Conservation (phyloP, 2,888 invertebrate species). For the Blastobasis adustella region DNA sequence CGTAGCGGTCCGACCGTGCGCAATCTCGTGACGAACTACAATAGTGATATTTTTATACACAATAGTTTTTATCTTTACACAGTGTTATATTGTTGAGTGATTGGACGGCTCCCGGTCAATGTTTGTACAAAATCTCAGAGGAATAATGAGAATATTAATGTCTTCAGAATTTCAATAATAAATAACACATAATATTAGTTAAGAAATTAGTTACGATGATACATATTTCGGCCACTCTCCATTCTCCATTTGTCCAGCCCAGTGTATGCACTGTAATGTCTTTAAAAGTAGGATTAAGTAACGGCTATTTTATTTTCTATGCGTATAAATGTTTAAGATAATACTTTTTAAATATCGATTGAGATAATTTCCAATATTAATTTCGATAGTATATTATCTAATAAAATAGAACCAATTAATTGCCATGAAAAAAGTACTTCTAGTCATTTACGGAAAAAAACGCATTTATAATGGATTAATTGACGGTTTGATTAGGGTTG, state of each 20-base stretch:
- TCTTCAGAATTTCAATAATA: slow-evolving; percentile 36
- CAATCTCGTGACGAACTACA: slow-evolving; percentile 41
- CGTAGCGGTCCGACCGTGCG: slow-evolving; percentile 25
- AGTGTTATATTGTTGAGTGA: slow-evolving; percentile 69
- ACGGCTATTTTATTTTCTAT: slow-evolving; percentile 16
- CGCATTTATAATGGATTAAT: slow-evolving; percentile 45
- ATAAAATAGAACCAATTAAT: slow-evolving; percentile 22
- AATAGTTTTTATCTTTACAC: slow-evolving; percentile 72
- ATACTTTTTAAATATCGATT: slow-evolving; percentile 13
- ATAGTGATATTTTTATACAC: slow-evolving; percentile 73
- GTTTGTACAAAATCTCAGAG: slow-evolving; percentile 60
- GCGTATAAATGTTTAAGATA: slow-evolving; percentile 6
- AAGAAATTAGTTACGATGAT: slow-evolving; percentile 16
- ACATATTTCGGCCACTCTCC: slow-evolving; percentile 11
- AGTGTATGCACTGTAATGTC: slow-evolving; percentile 26
- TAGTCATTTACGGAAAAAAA: slow-evolving; percentile 57
- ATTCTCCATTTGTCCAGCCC: slow-evolving; percentile 26
- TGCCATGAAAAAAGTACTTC: slow-evolving; percentile 59
- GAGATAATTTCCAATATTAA: slow-evolving; percentile 15
- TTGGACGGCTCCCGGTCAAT: slow-evolving; percentile 71
- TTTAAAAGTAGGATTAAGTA: slow-evolving; percentile 27
- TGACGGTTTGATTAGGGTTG: slow-evolving; percentile 65
- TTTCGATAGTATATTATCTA: slow-evolving; percentile 16
- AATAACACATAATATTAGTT: slow-evolving; percentile 30
- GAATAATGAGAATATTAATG: slow-evolving; percentile 32